These are phyloP conservation scores for Eupithecia dodoneata DNA, from an alignment of 2,888 invertebrate species.

Conservation along the genomic window DNA sequence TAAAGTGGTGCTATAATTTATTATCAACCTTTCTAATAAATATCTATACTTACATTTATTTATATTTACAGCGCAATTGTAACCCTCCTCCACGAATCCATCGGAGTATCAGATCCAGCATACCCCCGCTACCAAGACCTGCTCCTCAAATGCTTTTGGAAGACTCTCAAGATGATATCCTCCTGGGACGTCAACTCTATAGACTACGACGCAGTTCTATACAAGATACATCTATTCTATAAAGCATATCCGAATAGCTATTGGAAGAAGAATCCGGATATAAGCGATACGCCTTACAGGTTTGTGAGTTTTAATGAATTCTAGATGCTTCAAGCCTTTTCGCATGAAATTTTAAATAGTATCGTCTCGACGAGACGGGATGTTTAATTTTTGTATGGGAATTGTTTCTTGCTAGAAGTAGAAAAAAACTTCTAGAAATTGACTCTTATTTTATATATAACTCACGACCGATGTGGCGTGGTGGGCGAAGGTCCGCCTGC, in stretches of 20 bases:
- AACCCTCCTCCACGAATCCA: conserved; percentile 93
- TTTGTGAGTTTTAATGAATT: conserved; percentile 42
- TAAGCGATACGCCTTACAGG: conserved; percentile 92
- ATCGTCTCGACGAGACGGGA: no score
- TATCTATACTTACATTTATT: background rate
- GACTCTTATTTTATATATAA: no score
- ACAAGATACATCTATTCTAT: conserved; percentile 95
- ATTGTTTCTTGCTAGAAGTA: no score
- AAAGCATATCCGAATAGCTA: conserved; percentile 93
- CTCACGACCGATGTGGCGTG: no score
- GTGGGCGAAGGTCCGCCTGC: no score
- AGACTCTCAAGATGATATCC: conserved; percentile 94
- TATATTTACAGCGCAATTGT: conserved; percentile 90
- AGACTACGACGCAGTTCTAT: conserved; percentile 90
- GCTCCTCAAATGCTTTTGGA: conserved; percentile 97
- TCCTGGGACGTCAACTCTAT: conserved; percentile 89
- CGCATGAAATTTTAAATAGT: no score
- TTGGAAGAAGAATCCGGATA: conserved; percentile 91
- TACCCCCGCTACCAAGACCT: conserved; percentile 90
- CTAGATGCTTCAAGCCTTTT: no score
- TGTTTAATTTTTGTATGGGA: no score
- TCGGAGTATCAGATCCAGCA: conserved; percentile 85
- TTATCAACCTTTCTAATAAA: background rate
- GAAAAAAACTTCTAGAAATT: no score
- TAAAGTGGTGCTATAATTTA: background rate